A percentile compares a stretch with the other conserved stretches of the same genome.
Conservation (phyloP, 1,140 invertebrate genomes). For the Augochlora pura region DNA sequence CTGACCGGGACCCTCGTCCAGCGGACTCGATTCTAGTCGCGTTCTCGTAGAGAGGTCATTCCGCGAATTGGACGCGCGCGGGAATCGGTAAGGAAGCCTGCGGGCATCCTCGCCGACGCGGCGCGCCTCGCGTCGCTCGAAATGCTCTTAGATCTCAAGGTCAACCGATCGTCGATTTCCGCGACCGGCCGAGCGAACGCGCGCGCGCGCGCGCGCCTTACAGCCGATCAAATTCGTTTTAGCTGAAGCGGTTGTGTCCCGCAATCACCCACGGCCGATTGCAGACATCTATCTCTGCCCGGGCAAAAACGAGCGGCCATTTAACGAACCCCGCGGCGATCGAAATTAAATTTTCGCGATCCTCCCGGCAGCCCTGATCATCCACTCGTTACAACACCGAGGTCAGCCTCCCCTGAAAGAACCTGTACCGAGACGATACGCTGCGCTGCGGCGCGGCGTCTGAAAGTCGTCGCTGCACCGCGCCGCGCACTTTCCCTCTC, state of each 20-base stretch:
- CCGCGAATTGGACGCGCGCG: no score
- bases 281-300: slow-evolving; percentile 3
- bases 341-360: slow-evolving; percentile 54
- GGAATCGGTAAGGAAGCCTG: no score
- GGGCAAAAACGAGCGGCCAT: slow-evolving; percentile 22
- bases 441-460: neutral
- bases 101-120: no score
- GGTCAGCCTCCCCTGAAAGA: slow-evolving; percentile 48
- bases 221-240: slow-evolving; percentile 19
- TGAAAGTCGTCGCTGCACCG: no score
- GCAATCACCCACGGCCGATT: neutral
- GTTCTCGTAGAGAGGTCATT: slow-evolving; percentile 14
- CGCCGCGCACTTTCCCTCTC: no score
- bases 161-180: neutral
- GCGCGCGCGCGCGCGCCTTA: neutral
- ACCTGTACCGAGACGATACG: slow-evolving; percentile 33
- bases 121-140: neutral
- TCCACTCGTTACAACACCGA: slow-evolving; percentile 33
- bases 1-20: slow-evolving; percentile 13
- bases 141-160: neutral
- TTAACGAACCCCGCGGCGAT: slow-evolving; percentile 40
- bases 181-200: neutral
- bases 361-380: slow-evolving; percentile 35
- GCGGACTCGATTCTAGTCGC: slow-evolving; percentile 50
- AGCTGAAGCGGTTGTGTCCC: neutral